Evolutionary conservation across 2,797 vertebrate genomes (phyloP), one percentile per base, ranked within the genome.

Genomic region (Nannoperca australis): DNA sequence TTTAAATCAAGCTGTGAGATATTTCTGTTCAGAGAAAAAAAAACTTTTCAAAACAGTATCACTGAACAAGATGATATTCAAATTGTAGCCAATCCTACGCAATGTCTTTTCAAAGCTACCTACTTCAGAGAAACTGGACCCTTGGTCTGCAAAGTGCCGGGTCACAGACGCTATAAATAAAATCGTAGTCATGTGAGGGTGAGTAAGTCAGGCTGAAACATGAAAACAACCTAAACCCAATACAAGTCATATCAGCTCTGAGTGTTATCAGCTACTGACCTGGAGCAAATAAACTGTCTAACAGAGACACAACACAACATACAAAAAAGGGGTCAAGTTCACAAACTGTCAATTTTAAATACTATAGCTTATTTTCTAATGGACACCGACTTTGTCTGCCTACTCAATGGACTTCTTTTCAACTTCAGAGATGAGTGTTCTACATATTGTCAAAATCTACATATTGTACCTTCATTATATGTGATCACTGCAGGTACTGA

Each of bases 121-220:
- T 67, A 54, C 55, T 66, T 72, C 63, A 73, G 45, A 72, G 82
- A 87, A 91, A 89, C 56, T 59, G 42, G 88, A 88, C 49, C 68
- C 75, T 69, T 51, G 67, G 55, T 61, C 30, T 76, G 59, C 32
- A 51, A 47, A 66, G 62, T 82, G 65, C 67, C 76, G 84, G 85
- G 78, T 83, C 63, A 79, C 68, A 71, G 72, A 53, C 53, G 68
- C 85, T 92, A 92, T 90, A 89, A 89, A 93, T 94, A 91, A 82
- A 90, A 73, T 38, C 64, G 68, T 27, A 30, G 83, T 87, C 91
- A 91, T 89, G 87, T 89, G 82, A 91, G 73, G 49, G 71, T 76
- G 78, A 85, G 78, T 70, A 72, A 75, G 79, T 76, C 58, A 59
- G 71, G 63, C 54, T 73, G 63, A 58, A 81, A 76, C 54, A 58